phyloP scores from a whole-genome alignment of 2,888 invertebrate genomes.

The Theodoxus fluviatilis region DNA sequence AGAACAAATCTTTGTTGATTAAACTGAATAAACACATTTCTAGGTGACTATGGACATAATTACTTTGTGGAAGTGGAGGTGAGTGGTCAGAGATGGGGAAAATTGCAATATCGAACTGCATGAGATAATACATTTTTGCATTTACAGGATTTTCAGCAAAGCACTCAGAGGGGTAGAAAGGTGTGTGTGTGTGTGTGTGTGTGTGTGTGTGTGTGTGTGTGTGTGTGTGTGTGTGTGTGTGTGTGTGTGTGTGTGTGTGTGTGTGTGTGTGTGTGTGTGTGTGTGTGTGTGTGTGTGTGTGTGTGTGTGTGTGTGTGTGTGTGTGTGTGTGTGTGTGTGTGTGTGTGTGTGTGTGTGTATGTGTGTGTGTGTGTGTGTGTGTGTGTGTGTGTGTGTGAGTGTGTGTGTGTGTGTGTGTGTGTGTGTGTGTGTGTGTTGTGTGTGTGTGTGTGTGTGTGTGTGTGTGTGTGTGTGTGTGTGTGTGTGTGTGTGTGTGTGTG shows the following conservation, averaged over 20 bases:
- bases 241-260: neutral
- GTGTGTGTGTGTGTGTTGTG: neutral
- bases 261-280: conserved; percentile 18
- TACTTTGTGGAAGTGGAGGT: too few relatives aligned
- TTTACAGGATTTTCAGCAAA: too few relatives aligned
- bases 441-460: neutral
- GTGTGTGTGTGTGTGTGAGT: conserved; percentile 33
- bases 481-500: conserved; percentile 30
- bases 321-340: conserved; percentile 30
- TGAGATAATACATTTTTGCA: too few relatives aligned
- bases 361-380: conserved; percentile 33
- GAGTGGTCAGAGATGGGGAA: too few relatives aligned
- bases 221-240: conserved; percentile 13
- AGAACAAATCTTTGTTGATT: too few relatives aligned
- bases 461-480: conserved; percentile 16
- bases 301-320: neutral
- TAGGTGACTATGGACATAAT: too few relatives aligned
- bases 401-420: conserved; percentile 27
- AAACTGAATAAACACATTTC: too few relatives aligned
- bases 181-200: conserved; percentile 15
- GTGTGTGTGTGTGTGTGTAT: conserved; percentile 30
- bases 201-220: conserved; percentile 11
- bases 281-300: neutral
- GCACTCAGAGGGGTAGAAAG: neutral
- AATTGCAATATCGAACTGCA: too few relatives aligned